phyloP scores from a whole-genome alignment of 1,140 invertebrate species.

The Trichonephila clavata region DNA sequence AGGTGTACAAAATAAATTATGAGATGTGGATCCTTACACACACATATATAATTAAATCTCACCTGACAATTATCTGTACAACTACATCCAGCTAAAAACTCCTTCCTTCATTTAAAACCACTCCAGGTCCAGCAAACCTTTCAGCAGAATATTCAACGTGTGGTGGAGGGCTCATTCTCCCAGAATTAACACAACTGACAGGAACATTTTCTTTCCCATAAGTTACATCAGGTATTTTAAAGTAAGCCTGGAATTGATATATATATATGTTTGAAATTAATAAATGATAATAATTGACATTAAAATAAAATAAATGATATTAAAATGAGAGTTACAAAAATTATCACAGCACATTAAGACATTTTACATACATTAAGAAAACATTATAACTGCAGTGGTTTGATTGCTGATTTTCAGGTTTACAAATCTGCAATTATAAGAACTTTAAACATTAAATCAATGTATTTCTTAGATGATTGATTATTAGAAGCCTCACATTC shows the following conservation, averaged over 20 bases:
- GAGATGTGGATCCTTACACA: too few species aligned
- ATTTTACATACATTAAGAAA: too few species aligned
- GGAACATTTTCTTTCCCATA: slow-evolving; percentile 92
- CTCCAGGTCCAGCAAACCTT: slow-evolving; percentile 90
- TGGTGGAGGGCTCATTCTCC: slow-evolving; percentile 89
- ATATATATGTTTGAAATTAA: neutral
- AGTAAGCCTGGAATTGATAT: slow-evolving; percentile 65
- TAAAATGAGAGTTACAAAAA: neutral
- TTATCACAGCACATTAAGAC: too few species aligned
- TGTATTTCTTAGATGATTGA: too few species aligned
- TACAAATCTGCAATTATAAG: too few species aligned
- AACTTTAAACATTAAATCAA: too few species aligned
- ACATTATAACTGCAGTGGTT: too few species aligned
- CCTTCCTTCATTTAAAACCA: slow-evolving; percentile 89
- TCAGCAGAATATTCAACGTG: slow-evolving; percentile 93
- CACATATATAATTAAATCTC: slow-evolving; percentile 76
- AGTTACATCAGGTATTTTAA: slow-evolving; percentile 84
- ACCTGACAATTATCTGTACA: slow-evolving; percentile 95
- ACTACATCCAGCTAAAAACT: slow-evolving; percentile 94
- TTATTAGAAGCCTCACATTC: too few species aligned
- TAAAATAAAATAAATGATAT: too few species aligned
- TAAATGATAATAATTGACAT: too few species aligned
- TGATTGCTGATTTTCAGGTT: too few species aligned
- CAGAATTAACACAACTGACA: slow-evolving; percentile 95
- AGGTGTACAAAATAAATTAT: too few species aligned